Base-by-base conservation (phyloP, 2,113 vertebrate genomes). In the Oryzias celebensis region DNA sequence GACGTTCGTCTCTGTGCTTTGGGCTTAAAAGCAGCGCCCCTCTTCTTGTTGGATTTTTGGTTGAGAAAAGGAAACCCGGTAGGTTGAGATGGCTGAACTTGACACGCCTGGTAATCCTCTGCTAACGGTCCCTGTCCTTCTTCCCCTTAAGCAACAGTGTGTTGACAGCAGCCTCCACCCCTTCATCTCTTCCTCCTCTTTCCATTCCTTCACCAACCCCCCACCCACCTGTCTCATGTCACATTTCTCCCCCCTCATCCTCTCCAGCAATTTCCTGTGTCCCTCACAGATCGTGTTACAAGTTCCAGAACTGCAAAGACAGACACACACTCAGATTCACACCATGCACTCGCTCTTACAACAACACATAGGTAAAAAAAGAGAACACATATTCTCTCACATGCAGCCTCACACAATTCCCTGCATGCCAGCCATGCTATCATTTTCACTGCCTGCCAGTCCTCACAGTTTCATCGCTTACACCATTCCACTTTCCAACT, bases 251-350 rank as follows among this genome's bases (percentile, higher is more conserved):
- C 81, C 77, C 52, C 52, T 58, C 68, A 73, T 82, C 71, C 79
- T 81, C 86, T 83, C 87, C 89, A 92, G 91, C 89, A 91, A 95
- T 95, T 94, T 96, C 93, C 94, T 94, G 93, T 93, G 93, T 91
- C 92, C 93, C 94, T 94, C 91, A 82, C 84, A 91, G 85, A 83
- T 89, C 72, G 15, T 60, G 80, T 89, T 89, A 52, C 87, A 75
- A 63, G 65, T 74, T 84, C 79, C 77, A 85, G 77, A 83, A 77
- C 17, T 68, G 67, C 61, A 66, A 51, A 77, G 0, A 15, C 78
- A 62, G 2, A 68, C 72, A 52, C 14, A 53, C 63, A 28, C 58
- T n/a, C 62, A 52, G 52, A 60, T 44, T 57, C 50, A 28, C 53
- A 58, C 53, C 24, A 49, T 43, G 18, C 26, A 12, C 55, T 63